phyloP scores from a whole-genome alignment of 1,140 invertebrate genomes.

The Anadara kagoshimensis region DNA sequence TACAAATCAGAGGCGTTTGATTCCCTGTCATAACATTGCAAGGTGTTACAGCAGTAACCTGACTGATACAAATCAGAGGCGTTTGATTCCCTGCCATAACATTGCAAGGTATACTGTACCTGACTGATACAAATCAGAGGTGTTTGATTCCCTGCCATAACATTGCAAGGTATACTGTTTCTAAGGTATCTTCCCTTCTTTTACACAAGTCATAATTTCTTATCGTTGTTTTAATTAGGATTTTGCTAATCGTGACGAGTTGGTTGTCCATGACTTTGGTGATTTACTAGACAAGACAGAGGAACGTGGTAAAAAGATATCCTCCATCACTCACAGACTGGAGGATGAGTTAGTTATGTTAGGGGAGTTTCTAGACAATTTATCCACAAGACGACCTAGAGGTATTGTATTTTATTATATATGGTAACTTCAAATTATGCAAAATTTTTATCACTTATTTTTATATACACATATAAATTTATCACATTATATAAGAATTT shows the following conservation, averaged over 20 bases:
- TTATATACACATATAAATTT: too few species aligned
- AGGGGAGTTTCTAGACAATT: constrained; percentile 63
- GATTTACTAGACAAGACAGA: constrained; percentile 57
- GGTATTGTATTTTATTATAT: not conserved
- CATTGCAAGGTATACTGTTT: not conserved
- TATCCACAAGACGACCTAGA: constrained; percentile 58
- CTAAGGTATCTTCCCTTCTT: not conserved
- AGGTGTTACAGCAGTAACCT: too few species aligned
- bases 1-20: too few species aligned
- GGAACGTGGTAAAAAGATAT: constrained; percentile 60
- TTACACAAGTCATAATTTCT: not conserved
- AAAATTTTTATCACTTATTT: too few species aligned
- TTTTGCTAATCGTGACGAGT: constrained; percentile 57
- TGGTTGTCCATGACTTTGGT: constrained; percentile 56
- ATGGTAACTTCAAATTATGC: too few species aligned
- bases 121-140: too few species aligned
- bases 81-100: too few species aligned
- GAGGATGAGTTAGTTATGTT: constrained; percentile 59
- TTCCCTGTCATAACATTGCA: too few species aligned
- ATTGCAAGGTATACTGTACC: too few species aligned
- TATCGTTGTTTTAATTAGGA: constrained; percentile 43
- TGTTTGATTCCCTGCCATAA: too few species aligned
- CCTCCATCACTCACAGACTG: constrained; percentile 58
- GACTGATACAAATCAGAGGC: too few species aligned
- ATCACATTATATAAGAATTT: too few species aligned